phyloP scores from a whole-genome alignment of 2,113 vertebrate genomes.

The Corvus cornix region DNA sequence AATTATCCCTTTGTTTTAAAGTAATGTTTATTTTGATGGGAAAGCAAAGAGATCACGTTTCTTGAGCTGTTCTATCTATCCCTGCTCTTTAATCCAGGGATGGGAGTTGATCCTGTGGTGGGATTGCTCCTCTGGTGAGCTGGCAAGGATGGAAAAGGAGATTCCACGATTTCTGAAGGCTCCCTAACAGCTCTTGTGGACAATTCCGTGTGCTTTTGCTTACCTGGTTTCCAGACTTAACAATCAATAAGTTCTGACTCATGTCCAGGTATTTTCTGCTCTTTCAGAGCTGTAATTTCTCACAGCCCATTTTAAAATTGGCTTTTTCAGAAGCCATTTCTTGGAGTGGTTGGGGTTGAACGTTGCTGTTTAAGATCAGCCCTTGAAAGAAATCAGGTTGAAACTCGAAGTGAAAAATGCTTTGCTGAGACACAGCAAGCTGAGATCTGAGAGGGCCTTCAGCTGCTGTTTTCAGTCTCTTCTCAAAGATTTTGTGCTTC shows the following conservation, averaged over 20 bases:
- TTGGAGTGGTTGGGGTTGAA: neutral
- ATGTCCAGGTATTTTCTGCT: neutral
- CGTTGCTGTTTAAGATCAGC: neutral
- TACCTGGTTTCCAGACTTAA: neutral
- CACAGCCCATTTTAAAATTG: neutral
- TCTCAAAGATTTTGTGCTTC: neutral
- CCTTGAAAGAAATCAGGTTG: neutral
- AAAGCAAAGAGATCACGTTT: rapidly evolving
- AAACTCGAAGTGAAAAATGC: neutral
- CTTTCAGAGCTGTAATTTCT: neutral
- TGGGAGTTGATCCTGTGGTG: neutral
- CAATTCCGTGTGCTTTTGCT: neutral
- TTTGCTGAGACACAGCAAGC: neutral
- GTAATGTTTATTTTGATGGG: neutral
- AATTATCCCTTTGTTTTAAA: neutral
- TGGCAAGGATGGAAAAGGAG: neutral
- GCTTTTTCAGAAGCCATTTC: neutral
- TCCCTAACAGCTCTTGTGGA: neutral
- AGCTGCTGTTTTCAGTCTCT: neutral
- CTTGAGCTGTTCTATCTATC: neutral
- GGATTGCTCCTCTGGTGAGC: neutral
- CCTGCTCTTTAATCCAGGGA: neutral
- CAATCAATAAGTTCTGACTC: neutral
- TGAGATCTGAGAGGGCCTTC: neutral
- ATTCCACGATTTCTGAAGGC: neutral